Percentiles rank a stretch among this genome's conserved stretches.
Conservation (phyloP, 2,113 vertebrate species). For the Heloderma charlesbogerti region DNA sequence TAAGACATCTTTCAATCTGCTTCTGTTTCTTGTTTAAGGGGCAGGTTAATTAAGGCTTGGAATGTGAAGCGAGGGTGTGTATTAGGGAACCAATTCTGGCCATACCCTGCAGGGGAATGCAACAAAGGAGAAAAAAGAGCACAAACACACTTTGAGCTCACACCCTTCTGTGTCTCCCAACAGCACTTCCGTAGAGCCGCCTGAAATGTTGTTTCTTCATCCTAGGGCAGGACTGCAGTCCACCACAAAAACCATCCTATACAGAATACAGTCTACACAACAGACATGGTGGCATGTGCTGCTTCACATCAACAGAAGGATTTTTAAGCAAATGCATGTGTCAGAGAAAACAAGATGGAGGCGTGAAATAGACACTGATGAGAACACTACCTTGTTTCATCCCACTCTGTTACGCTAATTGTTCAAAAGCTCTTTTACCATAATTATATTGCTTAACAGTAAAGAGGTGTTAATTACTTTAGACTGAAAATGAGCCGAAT, state of each 20-base stretch:
- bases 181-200: not conserved
- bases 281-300: not conserved
- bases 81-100: not conserved
- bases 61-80: not conserved
- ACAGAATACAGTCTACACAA: not conserved
- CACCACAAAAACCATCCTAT: not conserved
- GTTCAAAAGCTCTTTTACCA: not conserved
- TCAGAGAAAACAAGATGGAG: slow-evolving; percentile 7
- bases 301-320: not conserved
- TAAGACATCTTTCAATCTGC: not conserved
- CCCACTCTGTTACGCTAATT: not conserved
- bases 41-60: not conserved
- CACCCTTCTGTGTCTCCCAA: not conserved
- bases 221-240: not conserved
- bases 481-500: not conserved
- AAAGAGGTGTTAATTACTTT: not conserved
- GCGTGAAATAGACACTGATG: not conserved
- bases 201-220: not conserved
- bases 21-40: slow-evolving; percentile 12
- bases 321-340: slow-evolving; percentile 16
- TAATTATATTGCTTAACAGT: not conserved
- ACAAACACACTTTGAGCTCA: slow-evolving; percentile 9
- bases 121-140: not conserved
- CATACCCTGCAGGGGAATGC: slow-evolving; percentile 12
- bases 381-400: not conserved